A percentile compares a stretch with the other conserved stretches of the same genome.
Conservation (phyloP, 2,797 vertebrate species). For the Esox masquinongy region DNA sequence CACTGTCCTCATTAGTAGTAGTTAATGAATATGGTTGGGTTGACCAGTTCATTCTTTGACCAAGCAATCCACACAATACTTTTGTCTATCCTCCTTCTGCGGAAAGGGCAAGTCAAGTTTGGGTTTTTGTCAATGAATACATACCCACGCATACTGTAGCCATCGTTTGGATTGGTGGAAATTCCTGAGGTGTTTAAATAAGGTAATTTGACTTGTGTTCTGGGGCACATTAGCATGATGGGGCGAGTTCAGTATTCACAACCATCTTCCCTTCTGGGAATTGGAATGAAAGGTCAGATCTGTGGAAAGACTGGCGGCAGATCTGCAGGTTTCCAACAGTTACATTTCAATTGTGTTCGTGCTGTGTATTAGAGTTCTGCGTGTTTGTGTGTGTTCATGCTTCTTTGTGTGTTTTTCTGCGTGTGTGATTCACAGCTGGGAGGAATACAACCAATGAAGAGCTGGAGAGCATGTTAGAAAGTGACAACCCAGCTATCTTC, state of each 20-base stretch:
- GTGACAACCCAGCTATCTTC: constrained; percentile 94
- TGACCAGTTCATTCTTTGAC: not conserved
- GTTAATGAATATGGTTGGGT: no score
- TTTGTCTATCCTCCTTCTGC: not conserved
- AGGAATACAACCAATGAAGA: constrained; percentile 95
- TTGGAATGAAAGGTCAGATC: not conserved
- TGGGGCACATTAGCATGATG: not conserved
- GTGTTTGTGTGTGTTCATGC: not conserved
- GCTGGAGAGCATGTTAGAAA: constrained; percentile 95
- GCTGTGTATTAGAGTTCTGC: not conserved
- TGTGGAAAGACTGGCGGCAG: not conserved
- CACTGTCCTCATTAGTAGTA: no score
- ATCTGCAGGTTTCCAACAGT: not conserved
- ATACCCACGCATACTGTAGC: not conserved
- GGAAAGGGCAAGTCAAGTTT: not conserved
- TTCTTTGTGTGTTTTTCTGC: not conserved
- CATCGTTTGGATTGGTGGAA: no score
- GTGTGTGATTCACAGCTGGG: constrained; percentile 78
- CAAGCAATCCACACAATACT: not conserved
- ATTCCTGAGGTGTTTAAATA: no score
- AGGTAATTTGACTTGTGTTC: no score
- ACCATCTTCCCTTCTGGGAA: not conserved
- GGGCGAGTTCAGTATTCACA: not conserved
- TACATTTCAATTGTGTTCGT: not conserved
- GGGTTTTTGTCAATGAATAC: not conserved